Evolutionary conservation across 2,888 invertebrate species (phyloP), one percentile per base, ranked within the genome.

Genomic region (Latrodectus elegans): DNA sequence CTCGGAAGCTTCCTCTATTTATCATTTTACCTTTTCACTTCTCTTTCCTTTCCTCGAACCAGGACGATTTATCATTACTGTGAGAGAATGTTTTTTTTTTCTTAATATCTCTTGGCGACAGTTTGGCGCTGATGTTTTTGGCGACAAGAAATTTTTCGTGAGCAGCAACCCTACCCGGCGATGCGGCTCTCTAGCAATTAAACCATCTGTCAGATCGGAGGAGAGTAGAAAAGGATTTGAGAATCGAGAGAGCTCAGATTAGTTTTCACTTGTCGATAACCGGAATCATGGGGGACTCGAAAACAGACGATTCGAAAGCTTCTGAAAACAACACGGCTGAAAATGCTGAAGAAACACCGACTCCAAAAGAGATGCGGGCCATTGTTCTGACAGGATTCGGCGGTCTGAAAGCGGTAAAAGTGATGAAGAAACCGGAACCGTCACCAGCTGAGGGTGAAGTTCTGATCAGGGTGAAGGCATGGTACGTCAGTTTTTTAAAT

Each of bases 311-410:
- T 3, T 52, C 49, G 49, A 87, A 81, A 38, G 51, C 83, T 1
- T 17, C 82, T 1, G 84, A 88, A 8, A 82, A 71, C 22, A 83
- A 82, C n/a, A 55, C 60, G 49, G 76, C 76, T n/a, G 85, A 89
- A 60, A 85, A 85, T 65, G 68, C 71, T 11, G 26, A 74, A 9
- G 72, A 74, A 10, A 4, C 77, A 4, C 67, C 84, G 9, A 8
- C 83, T 17, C 79, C 80, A 1, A 96, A 96, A 92, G 96, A 96
- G 93, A 96, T 96, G 96, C 94, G 95, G 92, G 96, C 96, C 84
- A 95, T 97, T 91, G 95, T 96, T 89, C 94, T 97, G 90, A 95
- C 95, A 90, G 95, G 96, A 91, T 97, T 96, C 93, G 97, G 97
- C 67, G 96, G 96, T 70, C 94, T 96, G 89, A 96, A 96, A 92